Base-by-base conservation (phyloP, 1,140 invertebrate species). In the Archegozetes longisetosus region DNA sequence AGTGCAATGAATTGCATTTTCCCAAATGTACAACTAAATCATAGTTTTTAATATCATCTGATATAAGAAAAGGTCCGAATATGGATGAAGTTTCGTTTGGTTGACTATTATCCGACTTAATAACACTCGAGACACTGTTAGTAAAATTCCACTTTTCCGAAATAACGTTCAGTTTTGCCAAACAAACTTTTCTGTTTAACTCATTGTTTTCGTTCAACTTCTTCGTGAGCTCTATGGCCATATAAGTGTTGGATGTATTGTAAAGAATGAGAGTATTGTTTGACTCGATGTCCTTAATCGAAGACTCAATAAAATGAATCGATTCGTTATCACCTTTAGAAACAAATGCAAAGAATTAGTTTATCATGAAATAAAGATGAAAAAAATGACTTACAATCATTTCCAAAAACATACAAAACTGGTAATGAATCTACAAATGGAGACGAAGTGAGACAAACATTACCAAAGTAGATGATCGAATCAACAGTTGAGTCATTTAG, bases 401-500 rank as follows among this genome's bases (percentile, higher is more conserved):
- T 4, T 2, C 24, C 14, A 2, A 25, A 22, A 23, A 61, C 24
- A 22, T 29, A 49, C 28, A 57, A 48, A 6, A 57, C 58, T n/a
- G 58, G 58, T 32, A 60, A 55, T 4, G 49, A 23, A 2, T n/a
- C 17, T 2, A 27, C 4, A 27, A 50, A 60, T 23, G 25, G 46
- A n/a, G 59, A 24, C 13, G 46, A 14, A 24, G 55, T 60, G 14
- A 61, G 50, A 52, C 60, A 61, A 29, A 26, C 25, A 14, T 12
- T n/a, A 29, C 60, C 60, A 25, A 61, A 49, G 51, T 61, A 55
- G 27, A 61, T 61, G 25, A 61, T 46, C 25, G 28, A 56, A 58
- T 61, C 53, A 40, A 47, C 14, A 2, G 14, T 13, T 3, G 12
- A 26, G 9, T 57, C 48, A 28, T 48, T 17, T 13, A 29, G 53